Base-by-base conservation (phyloP, 2,888 invertebrate species). In the Ectemnius cavifrons region DNA sequence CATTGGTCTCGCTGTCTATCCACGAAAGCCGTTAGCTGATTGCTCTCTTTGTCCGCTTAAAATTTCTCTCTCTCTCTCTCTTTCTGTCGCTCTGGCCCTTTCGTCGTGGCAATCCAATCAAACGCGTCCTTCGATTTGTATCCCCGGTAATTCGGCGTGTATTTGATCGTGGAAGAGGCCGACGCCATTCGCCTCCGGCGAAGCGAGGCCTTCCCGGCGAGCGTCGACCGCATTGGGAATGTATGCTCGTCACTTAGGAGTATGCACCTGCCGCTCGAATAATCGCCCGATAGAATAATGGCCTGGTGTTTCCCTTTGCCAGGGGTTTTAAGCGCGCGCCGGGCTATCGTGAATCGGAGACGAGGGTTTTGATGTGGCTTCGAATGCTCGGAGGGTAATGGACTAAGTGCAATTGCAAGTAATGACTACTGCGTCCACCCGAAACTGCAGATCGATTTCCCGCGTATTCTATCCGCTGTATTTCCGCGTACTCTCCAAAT, bases 111-210 rank as follows among this genome's bases (percentile, higher is more conserved):
- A 89, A 88, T 89, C 86, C 89, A 87, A 89, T 88, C 86, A 88
- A 85, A 83, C 84, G 79, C 85, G 82, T 86, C 79, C 86, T 84
- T 85, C 87, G 85, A 87, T 87, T 87, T 84, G 85, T 85, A 86
- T 37, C 37, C 86, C 85, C 83, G 83, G 85, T 88, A 87, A 88
- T 88, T 87, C 85, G 37, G 37, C 84, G 81, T 80, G 80, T 82
- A 84, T 88, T 86, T 85, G 86, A 86, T 85, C 85, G 82, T 79
- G 71, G n/a, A 14, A 52, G n/a, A 16, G 52, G n/a, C 79, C 80
- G 76, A 37, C 76, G 71, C 81, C 79, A 83, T 84, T 85, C 79
- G 78, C 79, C 79, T 75, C 67, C 58, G 62, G n/a, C 52, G 52
- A 5, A 16, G 8, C 52, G 52, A 14, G n/a, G 52, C 52, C 52